Conservation (phyloP, 2,888 invertebrate species). For the Kryphioiulus occultus region DNA sequence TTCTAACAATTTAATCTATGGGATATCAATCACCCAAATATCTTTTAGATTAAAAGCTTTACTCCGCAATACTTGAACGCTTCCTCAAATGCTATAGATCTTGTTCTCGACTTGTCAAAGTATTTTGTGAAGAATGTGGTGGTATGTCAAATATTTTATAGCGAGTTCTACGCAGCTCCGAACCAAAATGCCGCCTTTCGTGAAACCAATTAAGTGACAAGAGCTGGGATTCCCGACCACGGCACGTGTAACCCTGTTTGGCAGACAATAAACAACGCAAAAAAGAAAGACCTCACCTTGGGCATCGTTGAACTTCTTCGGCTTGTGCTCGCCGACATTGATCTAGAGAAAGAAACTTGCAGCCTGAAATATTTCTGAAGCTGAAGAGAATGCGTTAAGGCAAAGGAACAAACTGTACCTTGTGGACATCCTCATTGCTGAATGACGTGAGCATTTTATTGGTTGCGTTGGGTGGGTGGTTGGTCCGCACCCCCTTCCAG, state of each 20-base stretch:
- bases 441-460: conserved; percentile 49
- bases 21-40: too few relatives aligned
- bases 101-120: not conserved
- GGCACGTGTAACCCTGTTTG: not conserved
- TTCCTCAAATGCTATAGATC: not conserved
- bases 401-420: conserved; percentile 20
- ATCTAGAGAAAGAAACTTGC: conserved; percentile 6
- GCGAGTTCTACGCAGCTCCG: not conserved
- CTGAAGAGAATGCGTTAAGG: not conserved
- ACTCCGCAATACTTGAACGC: not conserved
- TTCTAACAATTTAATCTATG: too few relatives aligned
- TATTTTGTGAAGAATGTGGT: not conserved
- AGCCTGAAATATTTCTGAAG: not conserved
- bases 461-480: conserved; percentile 46
- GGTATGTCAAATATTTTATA: not conserved
- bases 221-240: not conserved
- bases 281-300: conserved; percentile 46
- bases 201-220: not conserved
- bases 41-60: too few relatives aligned
- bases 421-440: conserved; percentile 49
- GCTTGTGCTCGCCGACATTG: conserved; percentile 33
- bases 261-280: not conserved
- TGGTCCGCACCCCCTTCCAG: conserved; percentile 44
- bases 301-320: conserved; percentile 42
- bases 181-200: not conserved